A percentile compares a stretch with the other conserved stretches of the same genome.
phyloP scores from a whole-genome alignment of 2,888 invertebrate species.

The Protonemura montana region DNA sequence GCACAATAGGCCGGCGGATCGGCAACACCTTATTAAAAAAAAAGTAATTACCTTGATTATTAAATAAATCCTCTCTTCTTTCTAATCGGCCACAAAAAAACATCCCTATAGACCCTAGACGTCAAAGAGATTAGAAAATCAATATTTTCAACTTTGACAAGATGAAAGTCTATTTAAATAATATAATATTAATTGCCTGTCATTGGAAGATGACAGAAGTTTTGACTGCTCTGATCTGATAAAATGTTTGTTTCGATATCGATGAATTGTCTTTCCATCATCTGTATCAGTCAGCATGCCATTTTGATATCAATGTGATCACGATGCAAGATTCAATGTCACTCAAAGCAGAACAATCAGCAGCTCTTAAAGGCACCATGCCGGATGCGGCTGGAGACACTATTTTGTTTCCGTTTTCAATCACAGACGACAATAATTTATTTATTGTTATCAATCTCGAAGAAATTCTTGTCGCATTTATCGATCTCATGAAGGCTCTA shows the following conservation, averaged over 20 bases:
- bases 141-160: slow-evolving; percentile 15
- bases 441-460: too few relatives aligned
- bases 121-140: slow-evolving; percentile 25
- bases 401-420: too few relatives aligned
- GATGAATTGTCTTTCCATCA: background rate
- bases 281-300: background rate
- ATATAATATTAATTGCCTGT: slow-evolving; percentile 15
- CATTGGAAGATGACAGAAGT: slow-evolving; percentile 8
- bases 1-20: background rate
- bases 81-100: background rate
- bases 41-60: slow-evolving; percentile 27
- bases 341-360: background rate
- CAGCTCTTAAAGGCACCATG: too few relatives aligned
- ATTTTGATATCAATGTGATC: background rate
- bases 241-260: background rate
- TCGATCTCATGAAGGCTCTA: too few relatives aligned
- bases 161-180: slow-evolving; percentile 10
- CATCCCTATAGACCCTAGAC: slow-evolving; percentile 1
- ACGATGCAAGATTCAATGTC: background rate
- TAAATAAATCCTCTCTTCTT: slow-evolving; percentile 14
- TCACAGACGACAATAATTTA: too few relatives aligned
- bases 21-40: background rate
- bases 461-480: too few relatives aligned
- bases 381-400: too few relatives aligned
- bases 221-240: background rate